Evolutionary conservation across 1,140 invertebrate species (phyloP).

Genomic region (Drosophila sucinea): DNA sequence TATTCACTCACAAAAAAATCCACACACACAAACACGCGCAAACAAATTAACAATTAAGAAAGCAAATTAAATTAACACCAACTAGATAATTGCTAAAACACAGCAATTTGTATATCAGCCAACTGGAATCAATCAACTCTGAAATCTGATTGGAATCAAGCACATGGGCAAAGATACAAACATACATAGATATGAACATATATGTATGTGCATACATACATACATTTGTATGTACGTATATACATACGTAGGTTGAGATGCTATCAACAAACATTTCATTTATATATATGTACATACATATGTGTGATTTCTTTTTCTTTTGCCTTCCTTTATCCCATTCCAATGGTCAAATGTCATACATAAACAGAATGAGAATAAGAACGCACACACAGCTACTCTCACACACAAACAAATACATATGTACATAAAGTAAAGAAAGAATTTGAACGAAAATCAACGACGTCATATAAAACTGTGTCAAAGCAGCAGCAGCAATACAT

Average conservation of each 20-base stretch:
- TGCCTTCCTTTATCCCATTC: slow-evolving; percentile 35
- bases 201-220: slow-evolving; percentile 31
- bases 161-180: slow-evolving; percentile 8
- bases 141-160: slow-evolving; percentile 33
- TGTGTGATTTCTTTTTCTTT: neutral
- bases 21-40: slow-evolving; percentile 26
- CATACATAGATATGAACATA: slow-evolving; percentile 7
- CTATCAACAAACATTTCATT: slow-evolving; percentile 38
- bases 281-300: neutral
- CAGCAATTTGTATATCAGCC: slow-evolving; percentile 29
- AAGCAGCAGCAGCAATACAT: slow-evolving; percentile 62
- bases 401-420: neutral
- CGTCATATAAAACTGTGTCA: slow-evolving; percentile 83
- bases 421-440: slow-evolving; percentile 33
- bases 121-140: slow-evolving; percentile 25
- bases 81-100: slow-evolving; percentile 32
- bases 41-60: slow-evolving; percentile 27
- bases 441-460: slow-evolving; percentile 70
- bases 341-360: slow-evolving; percentile 64
- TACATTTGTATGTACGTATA: neutral
- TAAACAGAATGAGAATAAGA: slow-evolving; percentile 40
- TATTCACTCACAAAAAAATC: slow-evolving; percentile 51
- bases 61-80: slow-evolving; percentile 73
- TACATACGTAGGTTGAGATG: neutral
- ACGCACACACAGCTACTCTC: slow-evolving; percentile 24